A percentile compares a stretch with the other conserved stretches of the same genome.
Evolutionary conservation across 23 tunicate genomes (phyloP).

Genomic region (Ciona savignyi): DNA sequence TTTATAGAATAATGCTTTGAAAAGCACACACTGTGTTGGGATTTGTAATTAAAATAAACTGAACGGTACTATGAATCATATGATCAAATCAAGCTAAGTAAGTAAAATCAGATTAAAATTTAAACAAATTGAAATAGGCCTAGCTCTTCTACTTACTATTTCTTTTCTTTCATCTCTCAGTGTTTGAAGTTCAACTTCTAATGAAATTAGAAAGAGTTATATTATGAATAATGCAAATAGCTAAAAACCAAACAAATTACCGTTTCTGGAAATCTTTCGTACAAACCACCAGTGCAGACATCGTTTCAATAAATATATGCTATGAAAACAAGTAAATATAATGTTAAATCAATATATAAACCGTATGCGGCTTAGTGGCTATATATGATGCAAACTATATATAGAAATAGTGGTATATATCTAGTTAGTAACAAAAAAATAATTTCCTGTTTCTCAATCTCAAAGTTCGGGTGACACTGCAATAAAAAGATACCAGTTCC

Average conservation of each 20-base stretch:
- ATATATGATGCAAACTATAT: not conserved
- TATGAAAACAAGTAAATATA: conserved; percentile 13
- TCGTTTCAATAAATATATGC: conserved; percentile 72
- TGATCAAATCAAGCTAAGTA: no score
- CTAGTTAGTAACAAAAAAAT: conserved; percentile 1
- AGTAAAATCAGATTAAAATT: no score
- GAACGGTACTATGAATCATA: no score
- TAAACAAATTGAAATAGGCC: no score
- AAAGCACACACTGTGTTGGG: no score
- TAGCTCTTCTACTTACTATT: conserved; percentile 49
- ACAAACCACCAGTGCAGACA: conserved; percentile 91
- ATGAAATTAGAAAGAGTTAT: not conserved
- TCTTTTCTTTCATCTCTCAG: conserved; percentile 73
- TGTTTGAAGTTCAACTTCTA: conserved; percentile 54
- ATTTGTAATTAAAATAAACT: no score
- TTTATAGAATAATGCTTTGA: no score
- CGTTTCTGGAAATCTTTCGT: conserved; percentile 65
- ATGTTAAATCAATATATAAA: no score
- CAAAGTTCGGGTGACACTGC: no score
- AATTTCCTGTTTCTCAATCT: not conserved
- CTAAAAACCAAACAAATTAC: conserved; percentile 13
- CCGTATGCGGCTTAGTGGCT: conserved; percentile 4
- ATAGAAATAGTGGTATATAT: no score
- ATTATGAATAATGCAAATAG: not conserved
- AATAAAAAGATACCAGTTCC: no score